Evolutionary conservation across 2,888 invertebrate species (phyloP).

Genomic region (Anthrax anthrax): DNA sequence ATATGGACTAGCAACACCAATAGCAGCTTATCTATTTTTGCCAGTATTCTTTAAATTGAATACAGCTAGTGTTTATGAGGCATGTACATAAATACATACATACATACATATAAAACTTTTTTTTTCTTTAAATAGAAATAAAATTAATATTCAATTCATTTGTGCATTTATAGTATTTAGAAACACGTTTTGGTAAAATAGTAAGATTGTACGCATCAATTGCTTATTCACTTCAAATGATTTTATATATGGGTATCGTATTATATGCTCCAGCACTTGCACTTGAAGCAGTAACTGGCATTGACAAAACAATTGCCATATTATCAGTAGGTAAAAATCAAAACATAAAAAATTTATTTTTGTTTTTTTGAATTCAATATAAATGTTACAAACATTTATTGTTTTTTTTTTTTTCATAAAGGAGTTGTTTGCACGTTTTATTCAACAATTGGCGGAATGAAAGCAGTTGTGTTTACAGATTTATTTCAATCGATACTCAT

Average conservation of each 20-base stretch:
- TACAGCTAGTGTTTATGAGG: slow-evolving; percentile 79
- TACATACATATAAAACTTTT: too few species aligned
- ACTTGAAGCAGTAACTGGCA: slow-evolving; percentile 70
- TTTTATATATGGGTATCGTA: slow-evolving; percentile 81
- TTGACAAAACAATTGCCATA: slow-evolving; percentile 57
- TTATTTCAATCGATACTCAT: slow-evolving; percentile 72
- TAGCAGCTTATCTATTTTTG: slow-evolving; percentile 61
- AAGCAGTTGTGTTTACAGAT: slow-evolving; percentile 78
- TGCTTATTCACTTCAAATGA: slow-evolving; percentile 78
- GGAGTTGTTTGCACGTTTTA: slow-evolving; percentile 72
- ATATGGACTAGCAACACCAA: slow-evolving; percentile 60
- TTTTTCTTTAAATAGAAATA: neutral
- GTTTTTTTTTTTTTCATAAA: too few species aligned
- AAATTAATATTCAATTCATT: neutral
- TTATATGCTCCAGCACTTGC: slow-evolving; percentile 88
- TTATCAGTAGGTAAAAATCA: slow-evolving; percentile 43
- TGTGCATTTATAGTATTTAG: slow-evolving; percentile 52
- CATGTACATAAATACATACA: too few species aligned
- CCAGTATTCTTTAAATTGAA: slow-evolving; percentile 76
- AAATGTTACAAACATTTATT: too few species aligned
- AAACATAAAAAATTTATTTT: neutral
- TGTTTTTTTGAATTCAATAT: neutral
- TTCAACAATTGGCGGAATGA: slow-evolving; percentile 79
- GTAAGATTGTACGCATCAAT: slow-evolving; percentile 66
- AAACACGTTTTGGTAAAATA: slow-evolving; percentile 64